Base-by-base conservation (phyloP, 23 tunicate species). In the Trididemnum clinides region DNA sequence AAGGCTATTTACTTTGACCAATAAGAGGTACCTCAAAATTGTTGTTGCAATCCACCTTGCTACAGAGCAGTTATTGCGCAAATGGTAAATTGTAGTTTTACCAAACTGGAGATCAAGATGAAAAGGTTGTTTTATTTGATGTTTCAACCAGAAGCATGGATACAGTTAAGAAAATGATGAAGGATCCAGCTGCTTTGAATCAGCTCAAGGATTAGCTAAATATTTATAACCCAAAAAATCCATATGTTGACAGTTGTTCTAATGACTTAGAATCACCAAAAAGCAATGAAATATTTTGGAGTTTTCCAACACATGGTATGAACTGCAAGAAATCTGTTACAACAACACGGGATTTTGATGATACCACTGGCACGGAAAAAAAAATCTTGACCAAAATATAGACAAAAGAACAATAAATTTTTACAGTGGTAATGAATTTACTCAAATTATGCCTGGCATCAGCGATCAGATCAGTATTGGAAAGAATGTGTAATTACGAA, bases 361-460 rank as follows among this genome's bases (percentile, higher is more conserved):
- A 62, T 62, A 22, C 69, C 69, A 62, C 69, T 22, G 6, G 23
- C 69, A 62, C 15, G 69, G n/a, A n/a, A 62, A 62, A 23, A 62
- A 62, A 62, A 62, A n/a, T 62, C 69, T 62, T 30, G 38, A 69
- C 21, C 7, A 69, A 28, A 32, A 69, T 69, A 69, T 31, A 28
- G 37, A 28, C 37, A 7, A 69, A 30, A 28, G 38, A 69, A 31
- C 30, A 31, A 69, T 69, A 35, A 69, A 69, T 69, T 69, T 69
- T 69, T 69, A 28, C 38, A 28, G 76, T 69, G 38, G 30, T 7
- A 69, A 69, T 32, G 38, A 69, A 32, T 69, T 29, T 30, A 69
- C 76, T 28, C 38, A 37, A 5, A 69, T 69, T 28, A 29, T 69
- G 38, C 76, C 76, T 5, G 76, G 76, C n/a, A 69, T 69, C 76